Evolutionary conservation across 2,797 vertebrate species (phyloP), one percentile per base, ranked within the genome.

Genomic region (Manis crassicaudata): DNA sequence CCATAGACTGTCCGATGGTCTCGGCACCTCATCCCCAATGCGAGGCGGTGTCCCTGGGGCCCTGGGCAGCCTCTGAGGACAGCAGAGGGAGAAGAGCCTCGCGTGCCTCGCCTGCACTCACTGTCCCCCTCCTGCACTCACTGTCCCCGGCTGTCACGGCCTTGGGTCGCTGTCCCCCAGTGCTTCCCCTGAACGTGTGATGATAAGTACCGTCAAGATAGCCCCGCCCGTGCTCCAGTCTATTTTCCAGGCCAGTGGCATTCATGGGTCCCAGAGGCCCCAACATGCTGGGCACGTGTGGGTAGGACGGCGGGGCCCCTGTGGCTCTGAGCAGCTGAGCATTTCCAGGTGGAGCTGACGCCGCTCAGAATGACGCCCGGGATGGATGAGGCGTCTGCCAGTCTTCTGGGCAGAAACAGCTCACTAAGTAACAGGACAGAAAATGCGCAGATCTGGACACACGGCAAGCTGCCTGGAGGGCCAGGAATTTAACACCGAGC

Each of bases 381-480:
- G 32, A 60, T 27, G 21, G 18, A 27, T 10, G 20, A 85, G 35
- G 25, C 37, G 12, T 56, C 27, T 77, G 10, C 13, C 21, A 32
- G 37, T 83, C 65, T 86, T 43, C 11, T 17, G 17, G 12, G 14
- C 16, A 27, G 8, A 83, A 9, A 37, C 1, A 11, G 63, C 14
- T 94, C 88, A 73, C 88, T 70, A 86, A 94, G 43, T 23, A 89
- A 87, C 27, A 29, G 46, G 40, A 46, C 18, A 80, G 67, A 37
- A 93, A 91, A 90, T 43, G 1, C 62, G 32, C 43, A 13, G 23
- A 37, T 68, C 25, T 84, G 21, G 12, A 85, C 84, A 88, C 43
- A 73, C 82, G 29, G 13, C 23, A 70, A 84, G 43, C 32, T 35
- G 90, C 35, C 27, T 4, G n/a, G 76, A 77, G 11, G 56, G 35